Evolutionary conservation across 2,113 vertebrate species (phyloP).

Genomic region (Larimichthys crocea): DNA sequence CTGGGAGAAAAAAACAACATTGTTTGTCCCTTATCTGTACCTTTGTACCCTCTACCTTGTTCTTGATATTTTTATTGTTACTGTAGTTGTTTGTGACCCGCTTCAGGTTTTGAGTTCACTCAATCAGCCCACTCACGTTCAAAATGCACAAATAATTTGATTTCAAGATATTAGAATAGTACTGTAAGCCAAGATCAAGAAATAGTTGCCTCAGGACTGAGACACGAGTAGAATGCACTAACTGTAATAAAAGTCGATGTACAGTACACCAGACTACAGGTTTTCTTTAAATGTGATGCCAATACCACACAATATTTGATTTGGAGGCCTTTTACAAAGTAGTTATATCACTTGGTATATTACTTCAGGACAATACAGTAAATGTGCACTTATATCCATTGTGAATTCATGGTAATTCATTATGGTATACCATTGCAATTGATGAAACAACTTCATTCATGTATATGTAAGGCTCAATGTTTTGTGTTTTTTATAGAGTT

Average conservation of each 20-base stretch:
- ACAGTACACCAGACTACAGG: background rate
- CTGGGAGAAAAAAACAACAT: constrained; percentile 55
- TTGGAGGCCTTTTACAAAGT: background rate
- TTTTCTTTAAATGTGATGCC: background rate
- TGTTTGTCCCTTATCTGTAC: constrained; percentile 69
- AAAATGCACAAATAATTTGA: constrained; percentile 28
- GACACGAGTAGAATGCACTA: background rate
- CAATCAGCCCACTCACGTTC: constrained; percentile 25
- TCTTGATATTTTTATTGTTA: constrained; percentile 48
- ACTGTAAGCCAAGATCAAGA: constrained; percentile 16
- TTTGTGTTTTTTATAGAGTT: background rate
- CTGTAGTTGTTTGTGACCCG: constrained; percentile 34
- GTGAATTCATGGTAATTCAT: background rate
- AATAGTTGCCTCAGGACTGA: constrained; percentile 3
- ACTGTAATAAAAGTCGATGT: background rate
- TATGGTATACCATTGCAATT: background rate
- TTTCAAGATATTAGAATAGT: constrained; percentile 34
- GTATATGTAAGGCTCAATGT: background rate
- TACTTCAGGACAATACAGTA: background rate
- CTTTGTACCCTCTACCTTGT: constrained; percentile 49
- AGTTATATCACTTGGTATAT: background rate
- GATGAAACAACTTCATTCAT: background rate
- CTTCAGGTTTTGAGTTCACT: constrained; percentile 26
- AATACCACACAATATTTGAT: background rate
- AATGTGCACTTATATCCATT: background rate